These are phyloP conservation scores for Coronaproctus castanopsis DNA, from an alignment of 2,888 invertebrate species.

Conservation along the genomic window DNA sequence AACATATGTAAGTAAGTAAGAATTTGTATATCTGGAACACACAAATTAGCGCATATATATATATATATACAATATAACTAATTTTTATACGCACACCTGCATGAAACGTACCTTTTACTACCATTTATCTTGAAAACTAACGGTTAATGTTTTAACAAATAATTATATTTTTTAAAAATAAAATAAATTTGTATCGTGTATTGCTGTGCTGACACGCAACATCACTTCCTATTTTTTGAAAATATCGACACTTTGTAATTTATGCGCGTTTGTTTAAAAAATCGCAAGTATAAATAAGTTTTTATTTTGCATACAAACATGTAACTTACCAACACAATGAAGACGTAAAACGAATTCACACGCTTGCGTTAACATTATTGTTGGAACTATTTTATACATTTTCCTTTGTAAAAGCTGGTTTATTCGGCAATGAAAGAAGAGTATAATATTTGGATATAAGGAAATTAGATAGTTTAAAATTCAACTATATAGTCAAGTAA, in stretches of 20 bases:
- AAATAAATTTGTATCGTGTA: slow-evolving; percentile 1
- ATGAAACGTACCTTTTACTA: too few relatives aligned
- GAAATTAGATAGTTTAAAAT: slow-evolving; percentile 26
- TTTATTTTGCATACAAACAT: too few relatives aligned
- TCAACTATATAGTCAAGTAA: slow-evolving; percentile 66
- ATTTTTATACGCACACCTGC: too few relatives aligned
- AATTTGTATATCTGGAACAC: slow-evolving; percentile 57
- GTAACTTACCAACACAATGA: slow-evolving; percentile 45
- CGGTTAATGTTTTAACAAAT: background rate
- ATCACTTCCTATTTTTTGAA: too few relatives aligned
- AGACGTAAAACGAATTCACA: slow-evolving; percentile 81
- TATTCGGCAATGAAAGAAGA: slow-evolving; percentile 32
- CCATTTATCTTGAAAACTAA: slow-evolving; percentile 4
- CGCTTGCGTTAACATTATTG: slow-evolving; percentile 84
- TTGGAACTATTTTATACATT: slow-evolving; percentile 45
- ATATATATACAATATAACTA: too few relatives aligned
- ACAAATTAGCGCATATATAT: slow-evolving; percentile 8
- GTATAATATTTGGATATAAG: slow-evolving; percentile 43
- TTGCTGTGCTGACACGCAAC: too few relatives aligned
- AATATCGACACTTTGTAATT: too few relatives aligned
- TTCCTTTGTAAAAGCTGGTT: slow-evolving; percentile 38
- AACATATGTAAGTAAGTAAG: slow-evolving; percentile 48
- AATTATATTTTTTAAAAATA: slow-evolving; percentile 1
- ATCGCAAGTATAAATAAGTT: too few relatives aligned
- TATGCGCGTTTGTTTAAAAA: too few relatives aligned